phyloP scores from a whole-genome alignment of 2,113 vertebrate species.

The Pygathrix nemaeus region DNA sequence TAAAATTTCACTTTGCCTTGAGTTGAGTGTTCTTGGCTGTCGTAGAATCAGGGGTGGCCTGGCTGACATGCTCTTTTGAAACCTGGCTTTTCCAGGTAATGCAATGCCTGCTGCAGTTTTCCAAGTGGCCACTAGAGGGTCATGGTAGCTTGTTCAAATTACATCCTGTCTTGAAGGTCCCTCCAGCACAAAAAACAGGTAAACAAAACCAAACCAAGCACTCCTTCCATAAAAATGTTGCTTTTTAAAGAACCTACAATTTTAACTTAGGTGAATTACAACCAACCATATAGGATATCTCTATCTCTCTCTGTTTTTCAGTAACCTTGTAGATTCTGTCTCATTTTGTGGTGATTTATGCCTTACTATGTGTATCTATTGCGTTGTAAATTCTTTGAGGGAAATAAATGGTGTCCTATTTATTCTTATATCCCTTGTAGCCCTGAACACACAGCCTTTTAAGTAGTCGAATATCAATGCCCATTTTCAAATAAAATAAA shows the following conservation, averaged over 20 bases:
- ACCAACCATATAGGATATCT: background rate
- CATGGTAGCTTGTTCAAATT: background rate
- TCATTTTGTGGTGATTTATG: constrained; percentile 6
- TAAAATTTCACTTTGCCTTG: background rate
- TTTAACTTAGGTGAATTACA: constrained; percentile 27
- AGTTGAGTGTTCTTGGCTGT: background rate
- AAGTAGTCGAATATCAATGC: background rate
- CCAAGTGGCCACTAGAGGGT: constrained; percentile 61
- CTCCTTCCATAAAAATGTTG: background rate
- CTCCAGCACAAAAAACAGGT: background rate
- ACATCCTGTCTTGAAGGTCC: background rate
- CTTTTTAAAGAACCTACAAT: background rate
- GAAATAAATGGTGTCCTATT: background rate
- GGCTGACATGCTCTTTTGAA: background rate
- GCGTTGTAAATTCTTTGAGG: background rate
- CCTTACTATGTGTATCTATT: background rate
- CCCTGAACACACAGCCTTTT: background rate
- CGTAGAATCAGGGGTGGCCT: background rate
- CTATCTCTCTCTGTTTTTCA: background rate
- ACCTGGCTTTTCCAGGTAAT: background rate
- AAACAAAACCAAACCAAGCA: background rate
- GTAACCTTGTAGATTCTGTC: background rate
- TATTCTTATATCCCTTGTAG: background rate
- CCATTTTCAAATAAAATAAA: constrained; percentile 43
- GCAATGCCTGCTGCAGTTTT: background rate